These are phyloP conservation scores for Opisthocomus hoazin DNA, from an alignment of 2,113 vertebrate species.

Conservation along the genomic window DNA sequence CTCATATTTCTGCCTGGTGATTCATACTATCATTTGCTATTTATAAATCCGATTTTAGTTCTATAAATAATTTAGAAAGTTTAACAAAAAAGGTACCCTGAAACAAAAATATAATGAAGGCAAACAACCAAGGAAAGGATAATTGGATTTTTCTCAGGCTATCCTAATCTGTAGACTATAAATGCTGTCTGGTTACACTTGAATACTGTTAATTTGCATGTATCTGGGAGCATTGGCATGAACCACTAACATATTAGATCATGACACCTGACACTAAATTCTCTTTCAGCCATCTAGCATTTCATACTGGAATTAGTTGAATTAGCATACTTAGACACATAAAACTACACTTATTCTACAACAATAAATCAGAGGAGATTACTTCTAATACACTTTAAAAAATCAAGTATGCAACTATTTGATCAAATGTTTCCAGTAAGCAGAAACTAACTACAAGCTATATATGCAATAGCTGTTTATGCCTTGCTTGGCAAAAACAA, in stretches of 20 bases:
- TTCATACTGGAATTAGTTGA: neutral
- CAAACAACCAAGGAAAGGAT: constrained; percentile 55
- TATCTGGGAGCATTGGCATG: constrained; percentile 39
- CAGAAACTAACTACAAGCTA: constrained; percentile 14
- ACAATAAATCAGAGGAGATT: neutral
- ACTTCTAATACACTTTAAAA: neutral
- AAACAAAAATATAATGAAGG: constrained; percentile 56
- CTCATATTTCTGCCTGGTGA: neutral
- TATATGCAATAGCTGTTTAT: constrained; percentile 24
- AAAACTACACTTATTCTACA: neutral
- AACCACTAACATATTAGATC: constrained; percentile 27
- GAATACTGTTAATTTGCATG: constrained; percentile 61
- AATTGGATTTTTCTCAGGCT: constrained; percentile 62
- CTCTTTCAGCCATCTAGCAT: neutral
- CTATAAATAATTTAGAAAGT: constrained; percentile 4
- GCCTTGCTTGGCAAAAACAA: constrained; percentile 50
- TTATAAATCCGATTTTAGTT: constrained; percentile 8
- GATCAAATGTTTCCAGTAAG: constrained; percentile 42
- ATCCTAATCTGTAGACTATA: constrained; percentile 60
- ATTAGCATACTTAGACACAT: neutral
- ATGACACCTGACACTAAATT: constrained; percentile 31
- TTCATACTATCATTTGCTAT: neutral
- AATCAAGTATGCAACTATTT: neutral
- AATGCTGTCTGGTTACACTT: constrained; percentile 55
- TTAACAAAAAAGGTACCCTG: constrained; percentile 16